A percentile compares a stretch with the other conserved stretches of the same genome.
Conservation (phyloP, 37 sponge, comb jelly and placozoan species). For the Crambe crambe region DNA sequence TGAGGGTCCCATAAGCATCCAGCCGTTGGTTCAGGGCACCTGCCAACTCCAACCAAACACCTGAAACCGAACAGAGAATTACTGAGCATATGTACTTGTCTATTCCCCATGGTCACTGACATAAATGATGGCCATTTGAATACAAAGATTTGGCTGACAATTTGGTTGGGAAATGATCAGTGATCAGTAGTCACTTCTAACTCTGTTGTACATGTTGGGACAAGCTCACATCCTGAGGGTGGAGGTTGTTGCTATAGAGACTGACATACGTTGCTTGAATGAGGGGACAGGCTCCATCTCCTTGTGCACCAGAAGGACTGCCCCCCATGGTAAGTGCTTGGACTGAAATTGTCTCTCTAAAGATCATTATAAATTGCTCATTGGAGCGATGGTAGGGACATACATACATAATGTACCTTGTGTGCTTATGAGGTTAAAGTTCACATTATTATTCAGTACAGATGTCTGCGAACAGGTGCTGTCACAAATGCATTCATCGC, state of each 20-base stretch:
- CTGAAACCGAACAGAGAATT: too few relatives aligned
- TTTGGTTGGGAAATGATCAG: too few relatives aligned
- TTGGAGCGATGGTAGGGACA: not conserved
- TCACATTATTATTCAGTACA: not conserved
- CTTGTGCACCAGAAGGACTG: constrained; percentile 35
- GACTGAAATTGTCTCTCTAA: not conserved
- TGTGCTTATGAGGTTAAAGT: not conserved
- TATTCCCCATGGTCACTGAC: too few relatives aligned
- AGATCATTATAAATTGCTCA: not conserved
- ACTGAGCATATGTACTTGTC: too few relatives aligned
- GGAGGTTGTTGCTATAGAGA: constrained; percentile 57
- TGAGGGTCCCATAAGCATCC: constrained; percentile 12
- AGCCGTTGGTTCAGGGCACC: constrained; percentile 13
- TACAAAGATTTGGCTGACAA: too few relatives aligned
- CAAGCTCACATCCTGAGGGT: too few relatives aligned
- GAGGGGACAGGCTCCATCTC: constrained; percentile 48
- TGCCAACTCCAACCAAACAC: constrained; percentile 7
- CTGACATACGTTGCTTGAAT: constrained; percentile 32
- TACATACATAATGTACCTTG: not conserved
- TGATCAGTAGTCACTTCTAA: too few relatives aligned
- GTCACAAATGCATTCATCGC: constrained; percentile 15
- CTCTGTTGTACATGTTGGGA: too few relatives aligned
- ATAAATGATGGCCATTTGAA: too few relatives aligned
- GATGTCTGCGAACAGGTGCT: not conserved
- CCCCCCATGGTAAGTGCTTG: constrained; percentile 63